Conservation (phyloP, 2,888 invertebrate genomes). For the Caradrina kadenii region DNA sequence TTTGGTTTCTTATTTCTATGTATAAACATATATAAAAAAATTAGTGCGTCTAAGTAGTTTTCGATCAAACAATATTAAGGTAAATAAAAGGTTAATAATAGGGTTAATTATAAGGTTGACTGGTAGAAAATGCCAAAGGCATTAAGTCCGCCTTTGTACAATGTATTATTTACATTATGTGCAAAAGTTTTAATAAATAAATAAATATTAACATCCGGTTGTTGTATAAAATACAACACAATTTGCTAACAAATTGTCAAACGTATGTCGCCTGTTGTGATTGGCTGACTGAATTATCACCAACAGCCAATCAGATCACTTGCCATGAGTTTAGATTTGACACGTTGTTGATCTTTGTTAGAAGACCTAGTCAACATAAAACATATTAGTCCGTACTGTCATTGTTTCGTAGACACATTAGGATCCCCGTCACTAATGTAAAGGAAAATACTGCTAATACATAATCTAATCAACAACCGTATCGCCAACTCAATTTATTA, state of each 20-base stretch:
- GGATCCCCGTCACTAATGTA: conserved; percentile 3
- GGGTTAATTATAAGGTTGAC: too few species aligned
- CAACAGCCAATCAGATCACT: neutral
- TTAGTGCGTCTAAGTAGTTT: too few species aligned
- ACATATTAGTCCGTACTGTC: neutral
- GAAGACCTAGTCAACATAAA: neutral
- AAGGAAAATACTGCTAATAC: conserved; percentile 20
- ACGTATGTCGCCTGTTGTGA: neutral
- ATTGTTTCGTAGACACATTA: conserved; percentile 1
- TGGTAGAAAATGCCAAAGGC: too few species aligned
- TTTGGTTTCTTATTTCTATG: too few species aligned
- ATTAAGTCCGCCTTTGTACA: too few species aligned
- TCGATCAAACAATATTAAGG: too few species aligned
- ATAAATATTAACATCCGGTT: too few species aligned
- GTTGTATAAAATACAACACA: neutral
- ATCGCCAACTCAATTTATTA: conserved; percentile 18
- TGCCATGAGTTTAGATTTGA: neutral
- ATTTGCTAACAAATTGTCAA: neutral
- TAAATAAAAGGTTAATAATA: too few species aligned
- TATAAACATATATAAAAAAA: too few species aligned
- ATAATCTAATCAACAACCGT: conserved; percentile 35
- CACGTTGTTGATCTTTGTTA: neutral
- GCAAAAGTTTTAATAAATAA: too few species aligned
- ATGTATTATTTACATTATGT: too few species aligned
- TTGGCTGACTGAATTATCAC: neutral